A percentile compares a stretch with the other conserved stretches of the same genome.
Evolutionary conservation across 2,113 vertebrate genomes (phyloP).

Genomic region (Cisticola juncidis): DNA sequence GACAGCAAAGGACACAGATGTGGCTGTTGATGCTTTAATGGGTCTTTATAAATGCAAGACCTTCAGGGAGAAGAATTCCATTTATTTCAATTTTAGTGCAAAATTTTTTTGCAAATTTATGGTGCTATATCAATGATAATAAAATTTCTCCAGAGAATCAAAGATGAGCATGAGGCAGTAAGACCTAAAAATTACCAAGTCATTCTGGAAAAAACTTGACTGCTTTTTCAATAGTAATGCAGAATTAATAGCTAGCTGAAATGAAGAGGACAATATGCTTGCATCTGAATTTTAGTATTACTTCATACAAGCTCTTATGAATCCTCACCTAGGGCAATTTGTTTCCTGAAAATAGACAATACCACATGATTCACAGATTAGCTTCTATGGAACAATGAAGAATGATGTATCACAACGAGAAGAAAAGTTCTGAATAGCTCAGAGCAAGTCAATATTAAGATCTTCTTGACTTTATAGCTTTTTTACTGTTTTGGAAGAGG

Average conservation of each 20-base stretch:
- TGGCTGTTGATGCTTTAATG: not conserved
- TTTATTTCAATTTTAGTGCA: not conserved
- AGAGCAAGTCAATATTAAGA: not conserved
- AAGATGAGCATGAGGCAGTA: not conserved
- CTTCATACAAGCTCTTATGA: not conserved
- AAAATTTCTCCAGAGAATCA: not conserved
- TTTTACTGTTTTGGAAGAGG: not conserved
- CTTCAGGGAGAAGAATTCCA: not conserved
- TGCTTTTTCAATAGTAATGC: not conserved
- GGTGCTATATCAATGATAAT: not conserved
- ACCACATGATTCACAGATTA: not conserved
- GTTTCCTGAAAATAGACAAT: not conserved
- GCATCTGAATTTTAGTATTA: not conserved
- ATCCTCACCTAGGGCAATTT: not conserved
- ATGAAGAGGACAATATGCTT: not conserved
- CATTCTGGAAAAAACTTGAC: not conserved
- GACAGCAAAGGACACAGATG: not conserved
- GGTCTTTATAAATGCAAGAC: not conserved
- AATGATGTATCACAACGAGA: not conserved
- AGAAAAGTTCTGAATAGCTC: not conserved
- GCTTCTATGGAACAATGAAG: not conserved
- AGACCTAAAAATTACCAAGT: not conserved
- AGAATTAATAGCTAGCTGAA: not conserved
- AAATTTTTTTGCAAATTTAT: not conserved
- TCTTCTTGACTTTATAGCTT: not conserved